Percentiles rank a stretch among this genome's conserved stretches.
Evolutionary conservation across 2,888 invertebrate genomes (phyloP).

Genomic region (Atrina japonica): DNA sequence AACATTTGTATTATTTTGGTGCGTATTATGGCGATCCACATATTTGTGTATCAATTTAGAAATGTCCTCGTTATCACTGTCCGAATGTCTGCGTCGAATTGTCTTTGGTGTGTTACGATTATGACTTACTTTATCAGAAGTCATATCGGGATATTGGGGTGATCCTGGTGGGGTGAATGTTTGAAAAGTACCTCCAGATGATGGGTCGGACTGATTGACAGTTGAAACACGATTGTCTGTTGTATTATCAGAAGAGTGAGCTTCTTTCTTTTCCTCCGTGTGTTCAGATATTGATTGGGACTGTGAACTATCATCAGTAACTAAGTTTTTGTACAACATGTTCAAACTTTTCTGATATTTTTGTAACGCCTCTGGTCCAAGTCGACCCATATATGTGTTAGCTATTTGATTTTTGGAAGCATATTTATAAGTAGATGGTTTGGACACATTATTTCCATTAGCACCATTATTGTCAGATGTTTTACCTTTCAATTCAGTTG

Average conservation of each 20-base stretch:
- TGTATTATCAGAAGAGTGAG: conserved; percentile 18
- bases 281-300: no score
- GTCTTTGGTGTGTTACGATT: conserved; percentile 76
- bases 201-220: conserved; percentile 10
- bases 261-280: conserved; percentile 8
- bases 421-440: conserved; percentile 66
- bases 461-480: conserved; percentile 29
- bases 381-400: conserved; percentile 77
- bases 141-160: conserved; percentile 71
- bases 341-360: conserved; percentile 75
- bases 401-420: conserved; percentile 79
- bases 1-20: conserved; percentile 50
- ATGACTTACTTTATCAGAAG: conserved; percentile 76
- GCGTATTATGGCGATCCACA: conserved; percentile 47
- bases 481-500: background rate
- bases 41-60: conserved; percentile 62
- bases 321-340: conserved; percentile 65
- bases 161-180: conserved; percentile 60
- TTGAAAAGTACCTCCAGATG: background rate
- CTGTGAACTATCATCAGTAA: conserved; percentile 38
- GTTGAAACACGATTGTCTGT: conserved; percentile 4
- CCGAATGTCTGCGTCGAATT: conserved; percentile 74
- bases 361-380: conserved; percentile 70
- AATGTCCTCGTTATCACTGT: conserved; percentile 74
- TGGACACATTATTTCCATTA: conserved; percentile 15